Evolutionary conservation across 2,888 invertebrate genomes (phyloP).

Genomic region (Caenorhabditis virilis): DNA sequence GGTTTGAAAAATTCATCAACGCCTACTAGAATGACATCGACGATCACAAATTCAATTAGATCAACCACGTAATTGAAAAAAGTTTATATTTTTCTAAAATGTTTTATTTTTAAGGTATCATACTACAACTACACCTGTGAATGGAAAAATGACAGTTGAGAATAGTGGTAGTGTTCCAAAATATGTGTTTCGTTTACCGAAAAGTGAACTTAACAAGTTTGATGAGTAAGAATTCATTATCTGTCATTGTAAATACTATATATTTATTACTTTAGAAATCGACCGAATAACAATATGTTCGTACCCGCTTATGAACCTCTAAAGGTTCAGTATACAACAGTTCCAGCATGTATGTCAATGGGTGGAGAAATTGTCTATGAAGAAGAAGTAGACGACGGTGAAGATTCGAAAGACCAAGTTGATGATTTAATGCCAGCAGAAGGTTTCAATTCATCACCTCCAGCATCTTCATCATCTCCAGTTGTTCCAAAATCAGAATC

Average conservation of each 20-base stretch:
- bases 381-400: constrained; percentile 32
- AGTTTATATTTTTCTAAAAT: not conserved
- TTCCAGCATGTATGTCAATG: constrained; percentile 49
- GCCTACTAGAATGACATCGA: constrained; percentile 8
- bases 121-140: constrained; percentile 17
- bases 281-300: constrained; percentile 18
- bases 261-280: constrained; percentile 17
- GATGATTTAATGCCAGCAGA: not conserved
- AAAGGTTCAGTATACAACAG: constrained; percentile 37
- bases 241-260: not conserved
- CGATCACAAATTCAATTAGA: constrained; percentile 29
- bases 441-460: not conserved
- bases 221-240: constrained; percentile 18
- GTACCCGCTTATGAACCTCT: constrained; percentile 31
- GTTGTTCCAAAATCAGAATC: constrained; percentile 16
- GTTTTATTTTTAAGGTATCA: constrained; percentile 16
- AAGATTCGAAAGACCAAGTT: constrained; percentile 4
- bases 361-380: constrained; percentile 42
- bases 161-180: constrained; percentile 27
- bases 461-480: not conserved
- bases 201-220: constrained; percentile 19
- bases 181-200: constrained; percentile 32
- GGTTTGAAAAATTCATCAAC: constrained; percentile 9
- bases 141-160: constrained; percentile 29
- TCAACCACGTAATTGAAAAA: constrained; percentile 14